phyloP scores from a whole-genome alignment of 2,888 invertebrate genomes.

The Apamea crenata region DNA sequence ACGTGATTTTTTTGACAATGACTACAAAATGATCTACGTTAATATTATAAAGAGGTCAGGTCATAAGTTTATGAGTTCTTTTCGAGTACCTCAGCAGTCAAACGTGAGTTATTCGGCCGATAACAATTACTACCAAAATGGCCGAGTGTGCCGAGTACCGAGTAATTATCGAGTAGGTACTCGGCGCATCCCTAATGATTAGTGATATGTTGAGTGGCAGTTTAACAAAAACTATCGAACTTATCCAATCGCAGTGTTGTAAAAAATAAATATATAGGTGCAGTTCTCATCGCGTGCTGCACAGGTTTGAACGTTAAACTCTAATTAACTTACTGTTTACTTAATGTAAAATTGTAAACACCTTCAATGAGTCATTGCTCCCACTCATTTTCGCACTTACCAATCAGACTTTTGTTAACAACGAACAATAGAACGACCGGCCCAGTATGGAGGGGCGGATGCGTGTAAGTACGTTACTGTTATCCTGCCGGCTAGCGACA shows the following conservation, averaged over 20 bases:
- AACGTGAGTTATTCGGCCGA: neutral
- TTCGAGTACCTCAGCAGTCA: neutral
- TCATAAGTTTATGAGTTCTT: neutral
- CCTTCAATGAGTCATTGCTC: conserved; percentile 61
- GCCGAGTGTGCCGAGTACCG: neutral
- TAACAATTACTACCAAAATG: neutral
- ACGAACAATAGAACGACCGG: conserved; percentile 65
- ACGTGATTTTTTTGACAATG: neutral
- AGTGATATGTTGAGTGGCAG: conserved; percentile 10
- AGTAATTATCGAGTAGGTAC: neutral
- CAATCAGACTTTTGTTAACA: conserved; percentile 71
- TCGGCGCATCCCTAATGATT: neutral
- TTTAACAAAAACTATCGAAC: conserved; percentile 21
- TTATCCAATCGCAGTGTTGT: neutral
- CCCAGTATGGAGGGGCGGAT: conserved; percentile 63
- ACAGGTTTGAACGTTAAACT: conserved; percentile 28
- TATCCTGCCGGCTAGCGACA: conserved; percentile 53
- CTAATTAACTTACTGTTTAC: conserved; percentile 41
- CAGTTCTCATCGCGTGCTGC: conserved; percentile 33
- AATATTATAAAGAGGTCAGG: neutral
- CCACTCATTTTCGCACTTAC: conserved; percentile 65
- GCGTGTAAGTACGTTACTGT: conserved; percentile 54
- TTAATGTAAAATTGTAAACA: conserved; percentile 54
- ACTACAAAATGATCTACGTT: neutral
- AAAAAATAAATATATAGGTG: neutral